Base-by-base conservation (phyloP, 1,140 invertebrate species). In the Drosophila pseudoobscura region DNA sequence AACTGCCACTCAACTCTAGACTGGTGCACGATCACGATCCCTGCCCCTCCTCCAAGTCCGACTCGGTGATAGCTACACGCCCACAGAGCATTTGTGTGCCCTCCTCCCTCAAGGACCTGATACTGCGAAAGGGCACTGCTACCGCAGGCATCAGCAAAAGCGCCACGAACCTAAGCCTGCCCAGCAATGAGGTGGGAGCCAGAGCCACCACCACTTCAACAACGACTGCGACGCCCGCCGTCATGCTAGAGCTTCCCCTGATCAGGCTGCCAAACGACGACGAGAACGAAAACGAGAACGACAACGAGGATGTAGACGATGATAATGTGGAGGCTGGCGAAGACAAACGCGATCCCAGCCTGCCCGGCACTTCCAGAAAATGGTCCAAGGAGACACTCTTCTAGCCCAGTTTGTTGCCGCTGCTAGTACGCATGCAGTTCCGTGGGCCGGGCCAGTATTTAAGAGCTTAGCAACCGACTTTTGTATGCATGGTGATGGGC, bases 361-460 rank as follows among this genome's bases (percentile, higher is more conserved):
- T 91, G 78, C 90, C 91, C 46, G 89, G 91, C 62, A 76, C 78
- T 51, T 71, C 75, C 51, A 73, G 91, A 56, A 92, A 92, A 75
- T 92, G 91, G 91, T 92, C 91, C 46, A 92, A 91, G 54, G 91
- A 92, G 69, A 92, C 91, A 79, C 78, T 92, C 17, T 92, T 92
- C 85, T 92, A 91, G 91, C 89, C 90, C 90, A 79, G 63, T 66
- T 78, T 76, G 82, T 74, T 60, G 63, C 78, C 61, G 58, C 78
- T 66, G 69, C 74, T 78, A 46, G 47, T 50, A 39, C 56, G 58
- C 45, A 57, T 60, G 78, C 74, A 82, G 78, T 84, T 54, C 57
- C 75, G 72, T 50, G 73, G 44, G 41, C 50, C 57, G 57, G 64
- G 64, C 57, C 54, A 71, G 44, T 77, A 70, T 61, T 70, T 71